Percentiles rank a stretch among this genome's conserved stretches.
Conservation (phyloP, 1,140 invertebrate species). For the Ostrea edulis region DNA sequence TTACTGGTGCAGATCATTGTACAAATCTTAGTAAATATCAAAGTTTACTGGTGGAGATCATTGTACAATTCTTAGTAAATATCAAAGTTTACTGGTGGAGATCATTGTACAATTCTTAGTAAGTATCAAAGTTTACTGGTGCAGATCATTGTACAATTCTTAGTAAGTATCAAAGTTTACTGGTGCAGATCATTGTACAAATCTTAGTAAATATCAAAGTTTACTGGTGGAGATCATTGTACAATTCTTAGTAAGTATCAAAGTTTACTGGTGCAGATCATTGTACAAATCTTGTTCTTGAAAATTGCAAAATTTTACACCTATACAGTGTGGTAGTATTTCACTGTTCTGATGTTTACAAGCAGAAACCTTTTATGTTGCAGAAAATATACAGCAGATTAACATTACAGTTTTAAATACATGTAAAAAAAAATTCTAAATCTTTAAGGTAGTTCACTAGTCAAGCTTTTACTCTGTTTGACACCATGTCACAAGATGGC, state of each 20-base stretch:
- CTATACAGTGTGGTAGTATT: no score
- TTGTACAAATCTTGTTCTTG: no score
- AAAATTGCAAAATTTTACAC: no score
- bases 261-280: neutral
- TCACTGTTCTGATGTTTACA: no score
- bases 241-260: slow-evolving; percentile 60
- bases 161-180: slow-evolving; percentile 57
- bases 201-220: slow-evolving; percentile 58
- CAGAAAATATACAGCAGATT: no score
- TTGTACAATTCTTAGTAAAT: slow-evolving; percentile 63
- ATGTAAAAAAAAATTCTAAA: no score
- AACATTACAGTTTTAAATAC: no score
- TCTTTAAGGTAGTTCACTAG: no score
- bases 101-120: slow-evolving; percentile 59
- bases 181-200: neutral
- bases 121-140: slow-evolving; percentile 38
- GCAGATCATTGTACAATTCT: slow-evolving; percentile 31
- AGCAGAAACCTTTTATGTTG: no score
- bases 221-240: neutral
- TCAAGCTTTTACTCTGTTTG: no score
- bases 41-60: neutral
- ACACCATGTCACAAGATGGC: no score
- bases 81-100: neutral
- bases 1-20: neutral
- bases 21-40: slow-evolving; percentile 60